Conservation (phyloP, 2,797 vertebrate species). For the Manis pentadactyla region DNA sequence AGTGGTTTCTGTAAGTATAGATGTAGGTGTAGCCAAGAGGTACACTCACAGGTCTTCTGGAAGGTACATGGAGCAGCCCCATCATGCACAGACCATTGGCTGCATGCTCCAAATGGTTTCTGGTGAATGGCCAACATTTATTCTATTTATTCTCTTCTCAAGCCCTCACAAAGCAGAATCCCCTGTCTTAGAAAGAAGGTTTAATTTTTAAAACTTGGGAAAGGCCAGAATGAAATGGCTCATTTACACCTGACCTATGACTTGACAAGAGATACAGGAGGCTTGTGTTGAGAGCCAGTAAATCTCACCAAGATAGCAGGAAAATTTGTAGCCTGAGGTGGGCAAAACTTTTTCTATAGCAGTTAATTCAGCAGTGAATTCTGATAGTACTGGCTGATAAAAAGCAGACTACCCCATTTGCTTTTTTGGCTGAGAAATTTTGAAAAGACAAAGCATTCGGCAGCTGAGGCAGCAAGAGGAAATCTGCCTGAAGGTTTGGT, state of each 20-base stretch:
- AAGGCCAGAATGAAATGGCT: not conserved
- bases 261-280: conserved; percentile 3
- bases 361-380: conserved; percentile 27
- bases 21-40: not conserved
- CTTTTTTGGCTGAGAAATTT: not conserved
- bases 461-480: not conserved
- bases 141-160: not conserved
- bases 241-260: not conserved
- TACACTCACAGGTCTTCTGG: not conserved
- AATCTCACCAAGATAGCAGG: conserved; percentile 50
- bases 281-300: conserved; percentile 36
- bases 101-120: not conserved
- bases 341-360: conserved; percentile 9
- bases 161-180: not conserved
- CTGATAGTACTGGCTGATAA: not conserved
- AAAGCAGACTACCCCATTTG: not conserved
- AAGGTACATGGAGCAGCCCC: not conserved
- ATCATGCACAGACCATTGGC: not conserved
- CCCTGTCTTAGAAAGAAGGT: not conserved
- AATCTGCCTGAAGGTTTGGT: not conserved
- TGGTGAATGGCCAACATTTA: not conserved
- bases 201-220: not conserved
- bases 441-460: not conserved
- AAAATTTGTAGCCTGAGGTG: conserved; percentile 50
- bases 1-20: not conserved